A percentile compares a stretch with the other conserved stretches of the same genome.
Conservation (phyloP, 2,797 vertebrate genomes). For the Falco concolor region DNA sequence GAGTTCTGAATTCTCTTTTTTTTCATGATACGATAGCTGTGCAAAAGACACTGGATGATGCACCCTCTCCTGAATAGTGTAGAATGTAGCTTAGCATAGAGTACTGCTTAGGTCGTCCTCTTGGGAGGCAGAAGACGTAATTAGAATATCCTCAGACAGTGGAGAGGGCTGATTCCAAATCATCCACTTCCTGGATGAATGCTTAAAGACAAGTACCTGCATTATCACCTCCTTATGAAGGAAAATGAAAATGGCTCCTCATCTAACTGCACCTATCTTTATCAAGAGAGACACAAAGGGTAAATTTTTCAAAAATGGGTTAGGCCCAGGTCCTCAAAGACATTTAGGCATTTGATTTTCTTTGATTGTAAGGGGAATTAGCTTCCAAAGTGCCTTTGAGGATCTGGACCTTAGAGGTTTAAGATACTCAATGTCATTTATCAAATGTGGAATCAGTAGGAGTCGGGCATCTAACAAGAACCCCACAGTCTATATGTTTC, state of each 20-base stretch:
- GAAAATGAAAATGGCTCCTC: constrained; percentile 54
- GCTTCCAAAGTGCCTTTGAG: constrained; percentile 60
- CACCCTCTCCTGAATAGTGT: neutral
- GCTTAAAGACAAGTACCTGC: constrained; percentile 51
- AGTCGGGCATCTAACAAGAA: constrained; percentile 43
- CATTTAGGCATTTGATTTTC: constrained; percentile 59
- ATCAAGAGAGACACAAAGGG: constrained; percentile 55
- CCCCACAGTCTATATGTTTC: constrained; percentile 54
- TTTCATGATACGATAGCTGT: neutral
- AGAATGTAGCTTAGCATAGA: neutral
- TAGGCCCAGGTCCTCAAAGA: constrained; percentile 49
- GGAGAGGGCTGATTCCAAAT: constrained; percentile 6
- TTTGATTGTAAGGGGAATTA: constrained; percentile 64
- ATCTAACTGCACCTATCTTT: constrained; percentile 43
- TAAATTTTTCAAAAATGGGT: constrained; percentile 51
- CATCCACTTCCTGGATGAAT: constrained; percentile 37
- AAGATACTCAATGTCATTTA: constrained; percentile 61
- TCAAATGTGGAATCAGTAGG: constrained; percentile 58
- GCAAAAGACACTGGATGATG: neutral
- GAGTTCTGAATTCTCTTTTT: neutral
- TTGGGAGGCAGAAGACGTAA: constrained; percentile 18
- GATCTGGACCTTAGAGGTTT: constrained; percentile 57
- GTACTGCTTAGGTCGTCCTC: neutral
- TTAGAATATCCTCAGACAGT: constrained; percentile 17
- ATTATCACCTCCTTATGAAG: constrained; percentile 48